Evolutionary conservation across 2,113 vertebrate genomes (phyloP), one percentile per base, ranked within the genome.

Genomic region (Barbus barbus): DNA sequence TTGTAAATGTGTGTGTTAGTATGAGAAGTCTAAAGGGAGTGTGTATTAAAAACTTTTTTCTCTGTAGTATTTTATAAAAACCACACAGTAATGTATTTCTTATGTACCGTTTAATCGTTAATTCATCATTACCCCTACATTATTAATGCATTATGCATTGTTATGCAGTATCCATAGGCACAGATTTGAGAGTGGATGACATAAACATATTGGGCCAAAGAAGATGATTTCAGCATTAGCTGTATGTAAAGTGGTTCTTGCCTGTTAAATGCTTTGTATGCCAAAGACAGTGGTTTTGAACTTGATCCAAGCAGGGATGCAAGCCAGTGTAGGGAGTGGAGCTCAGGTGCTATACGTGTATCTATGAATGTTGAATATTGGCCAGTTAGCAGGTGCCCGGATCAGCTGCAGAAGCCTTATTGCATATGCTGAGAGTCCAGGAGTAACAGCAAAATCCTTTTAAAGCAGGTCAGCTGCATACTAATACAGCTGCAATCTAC

Each of bases 131-230:
- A 7, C 2, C 9, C 20, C 1, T 13, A 13, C 9, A 76, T 56
- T 76, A 76, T 56, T 76, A 22, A 76, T 76, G 26, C 9, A 77
- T 75, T 51, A 56, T 56, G 28, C 8, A 77, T 36, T 77, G 28
- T 31, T 22, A 75, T 51, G 16, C 26, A 51, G 48, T 31, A 28
- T 22, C 26, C 3, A 22, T 12, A 76, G 9, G 16, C 9, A 63
- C 16, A 6, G 5, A 33, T 53, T 33, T 20, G 46, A 28, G 44
- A 28, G 26, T 20, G 8, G 8, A 53, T 76, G 7, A 1, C 48
- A 31, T 53, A 51, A 28, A 53, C 26, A 75, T 31, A 53, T 18
- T 22, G 4, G 26, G 26, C 1, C 26, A 31, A 38, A 77, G 11
- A 6, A 3, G 2, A 33, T n/a, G 18, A 26, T 9, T 36, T 77